These are phyloP conservation scores for Euplexia lucipara DNA, from an alignment of 2,888 invertebrate genomes.

Conservation along the genomic window DNA sequence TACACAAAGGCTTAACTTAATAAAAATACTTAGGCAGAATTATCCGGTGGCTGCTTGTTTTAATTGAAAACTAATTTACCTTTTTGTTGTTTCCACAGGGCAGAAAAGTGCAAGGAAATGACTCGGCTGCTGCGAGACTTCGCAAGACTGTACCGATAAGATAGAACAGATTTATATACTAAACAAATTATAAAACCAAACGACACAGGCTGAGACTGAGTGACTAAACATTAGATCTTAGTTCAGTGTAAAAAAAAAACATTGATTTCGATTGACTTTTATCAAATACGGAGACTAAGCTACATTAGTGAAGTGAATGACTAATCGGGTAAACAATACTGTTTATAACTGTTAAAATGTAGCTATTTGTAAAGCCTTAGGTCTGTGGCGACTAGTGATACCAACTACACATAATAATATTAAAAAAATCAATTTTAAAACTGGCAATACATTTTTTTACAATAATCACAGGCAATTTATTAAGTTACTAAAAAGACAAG, in stretches of 20 bases:
- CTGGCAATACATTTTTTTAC: background rate
- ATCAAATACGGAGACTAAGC: slow-evolving; percentile 45
- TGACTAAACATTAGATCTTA: slow-evolving; percentile 39
- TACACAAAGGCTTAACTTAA: no score
- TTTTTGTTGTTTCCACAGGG: slow-evolving; percentile 89
- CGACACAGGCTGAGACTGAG: slow-evolving; percentile 51
- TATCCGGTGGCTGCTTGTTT: no score
- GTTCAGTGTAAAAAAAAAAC: slow-evolving; percentile 42
- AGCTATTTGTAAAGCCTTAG: slow-evolving; percentile 46
- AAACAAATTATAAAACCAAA: slow-evolving; percentile 47
- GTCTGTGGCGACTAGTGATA: slow-evolving; percentile 34
- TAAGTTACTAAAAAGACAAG: slow-evolving; percentile 51
- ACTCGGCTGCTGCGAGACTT: slow-evolving; percentile 95
- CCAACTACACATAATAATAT: background rate
- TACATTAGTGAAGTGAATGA: slow-evolving; percentile 50
- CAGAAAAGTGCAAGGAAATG: slow-evolving; percentile 95
- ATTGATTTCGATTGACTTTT: slow-evolving; percentile 46
- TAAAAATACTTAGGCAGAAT: no score
- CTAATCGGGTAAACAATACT: slow-evolving; percentile 36
- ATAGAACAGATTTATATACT: slow-evolving; percentile 32
- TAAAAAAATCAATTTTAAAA: background rate
- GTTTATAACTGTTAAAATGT: slow-evolving; percentile 47
- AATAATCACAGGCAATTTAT: slow-evolving; percentile 45
- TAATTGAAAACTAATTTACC: no score
- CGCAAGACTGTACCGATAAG: slow-evolving; percentile 96